Conservation (phyloP, 1,140 invertebrate genomes). For the Aphelenchoides fujianensis region DNA sequence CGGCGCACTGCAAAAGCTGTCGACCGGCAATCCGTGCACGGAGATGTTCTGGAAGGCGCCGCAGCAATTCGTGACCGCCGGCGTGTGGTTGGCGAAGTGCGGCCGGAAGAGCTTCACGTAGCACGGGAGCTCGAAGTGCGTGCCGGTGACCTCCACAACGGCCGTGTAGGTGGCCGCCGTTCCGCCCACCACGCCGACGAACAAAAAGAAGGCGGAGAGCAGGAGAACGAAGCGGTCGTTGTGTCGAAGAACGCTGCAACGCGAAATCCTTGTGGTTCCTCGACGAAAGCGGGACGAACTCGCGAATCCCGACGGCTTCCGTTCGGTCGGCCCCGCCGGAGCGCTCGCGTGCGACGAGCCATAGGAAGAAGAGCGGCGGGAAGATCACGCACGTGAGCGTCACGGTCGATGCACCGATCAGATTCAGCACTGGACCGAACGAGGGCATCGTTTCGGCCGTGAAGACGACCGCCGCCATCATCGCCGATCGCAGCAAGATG, state of each 20-base stretch:
- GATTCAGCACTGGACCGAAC: constrained; percentile 81
- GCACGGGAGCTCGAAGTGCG: neutral
- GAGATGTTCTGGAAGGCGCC: neutral
- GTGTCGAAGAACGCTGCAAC: neutral
- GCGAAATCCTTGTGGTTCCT: neutral
- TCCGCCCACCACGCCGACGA: neutral
- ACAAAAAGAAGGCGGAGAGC: neutral
- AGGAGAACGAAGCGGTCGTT: neutral
- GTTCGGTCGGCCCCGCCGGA: neutral
- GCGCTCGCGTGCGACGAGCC: constrained; percentile 36
- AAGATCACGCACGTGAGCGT: constrained; percentile 66
- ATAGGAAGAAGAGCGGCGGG: constrained; percentile 59
- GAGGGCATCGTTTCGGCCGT: constrained; percentile 78
- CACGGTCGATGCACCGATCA: constrained; percentile 79
- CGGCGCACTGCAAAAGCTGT: neutral
- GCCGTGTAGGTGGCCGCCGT: neutral
- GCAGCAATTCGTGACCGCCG: neutral
- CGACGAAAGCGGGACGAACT: neutral
- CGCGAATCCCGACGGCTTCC: neutral
- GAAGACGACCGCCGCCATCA: constrained; percentile 73
- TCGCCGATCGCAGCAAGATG: constrained; percentile 71
- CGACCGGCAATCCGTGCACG: neutral
- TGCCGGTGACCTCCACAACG: neutral
- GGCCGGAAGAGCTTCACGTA: neutral
- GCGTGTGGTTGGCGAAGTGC: neutral